phyloP scores from a whole-genome alignment of 2,113 vertebrate genomes.

The Salvelinus fontinalis region DNA sequence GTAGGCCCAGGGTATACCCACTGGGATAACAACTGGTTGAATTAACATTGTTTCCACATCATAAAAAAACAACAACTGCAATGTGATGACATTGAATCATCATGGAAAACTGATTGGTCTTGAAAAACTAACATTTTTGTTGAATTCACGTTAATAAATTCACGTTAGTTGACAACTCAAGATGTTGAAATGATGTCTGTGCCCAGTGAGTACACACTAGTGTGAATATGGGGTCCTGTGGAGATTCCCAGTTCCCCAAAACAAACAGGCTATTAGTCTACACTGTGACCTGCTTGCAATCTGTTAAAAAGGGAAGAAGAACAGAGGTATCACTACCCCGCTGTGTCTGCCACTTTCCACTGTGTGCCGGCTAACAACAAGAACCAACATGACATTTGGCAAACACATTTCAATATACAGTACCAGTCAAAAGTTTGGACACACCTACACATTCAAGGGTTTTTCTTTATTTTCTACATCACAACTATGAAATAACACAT shows the following conservation, averaged over 20 bases:
- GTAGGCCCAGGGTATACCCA: neutral
- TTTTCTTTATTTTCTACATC: too few species aligned
- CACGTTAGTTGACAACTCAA: too few species aligned
- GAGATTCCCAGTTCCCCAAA: conserved; percentile 33
- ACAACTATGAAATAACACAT: too few species aligned
- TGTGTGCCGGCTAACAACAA: conserved; percentile 19
- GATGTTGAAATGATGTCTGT: neutral
- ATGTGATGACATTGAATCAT: too few species aligned
- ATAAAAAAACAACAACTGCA: too few species aligned
- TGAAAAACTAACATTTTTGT: too few species aligned
- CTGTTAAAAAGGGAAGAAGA: conserved; percentile 21
- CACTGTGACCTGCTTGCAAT: neutral
- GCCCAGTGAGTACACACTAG: neutral
- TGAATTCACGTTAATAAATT: too few species aligned
- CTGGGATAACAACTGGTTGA: neutral
- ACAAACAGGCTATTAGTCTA: neutral
- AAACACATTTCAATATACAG: conserved; percentile 34
- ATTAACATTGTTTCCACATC: neutral
- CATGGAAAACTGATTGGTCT: too few species aligned
- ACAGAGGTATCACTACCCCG: conserved; percentile 55
- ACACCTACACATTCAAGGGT: too few species aligned
- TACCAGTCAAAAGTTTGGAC: conserved; percentile 11
- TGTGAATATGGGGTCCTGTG: conserved; percentile 20
- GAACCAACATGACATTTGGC: conserved; percentile 53
- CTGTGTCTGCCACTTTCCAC: conserved; percentile 47